Evolutionary conservation across 2,888 invertebrate genomes (phyloP).

Genomic region (Athrips mouffetella): DNA sequence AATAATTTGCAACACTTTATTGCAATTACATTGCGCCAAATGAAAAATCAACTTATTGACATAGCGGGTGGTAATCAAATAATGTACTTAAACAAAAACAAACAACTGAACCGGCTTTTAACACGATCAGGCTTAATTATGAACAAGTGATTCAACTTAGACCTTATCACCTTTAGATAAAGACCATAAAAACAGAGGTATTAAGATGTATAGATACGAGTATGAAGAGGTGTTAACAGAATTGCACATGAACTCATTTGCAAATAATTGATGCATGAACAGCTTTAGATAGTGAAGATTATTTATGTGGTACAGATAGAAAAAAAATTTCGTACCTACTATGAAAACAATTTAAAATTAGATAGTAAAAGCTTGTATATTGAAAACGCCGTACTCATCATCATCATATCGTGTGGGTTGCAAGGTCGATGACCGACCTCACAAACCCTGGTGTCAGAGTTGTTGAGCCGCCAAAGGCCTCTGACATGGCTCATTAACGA

Average conservation of each 20-base stretch:
- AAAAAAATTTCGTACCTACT: too few relatives aligned
- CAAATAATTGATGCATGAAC: conserved; percentile 44
- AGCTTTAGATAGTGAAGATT: conserved; percentile 5
- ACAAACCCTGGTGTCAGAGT: too few relatives aligned
- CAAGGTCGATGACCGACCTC: too few relatives aligned
- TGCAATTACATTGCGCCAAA: conserved; percentile 43
- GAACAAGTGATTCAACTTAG: conserved; percentile 27
- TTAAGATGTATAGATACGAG: conserved; percentile 50
- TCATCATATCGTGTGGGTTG: too few relatives aligned
- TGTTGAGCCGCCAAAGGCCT: too few relatives aligned
- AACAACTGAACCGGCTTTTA: conserved; percentile 38
- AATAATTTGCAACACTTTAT: conserved; percentile 70
- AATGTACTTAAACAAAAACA: conserved; percentile 19
- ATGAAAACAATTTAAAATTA: too few relatives aligned
- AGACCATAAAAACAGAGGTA: conserved; percentile 24
- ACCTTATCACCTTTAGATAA: conserved; percentile 35
- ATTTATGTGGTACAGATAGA: neutral
- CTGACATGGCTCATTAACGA: too few relatives aligned
- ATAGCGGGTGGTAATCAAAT: conserved; percentile 66
- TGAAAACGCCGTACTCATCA: too few relatives aligned
- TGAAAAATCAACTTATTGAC: conserved; percentile 57
- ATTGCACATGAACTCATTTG: conserved; percentile 46
- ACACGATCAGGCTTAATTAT: conserved; percentile 30
- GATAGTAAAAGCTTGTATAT: too few relatives aligned
- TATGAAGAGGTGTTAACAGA: conserved; percentile 40